These are phyloP conservation scores for Archivesica marissinica DNA, from an alignment of 1,140 invertebrate species.

Conservation along the genomic window DNA sequence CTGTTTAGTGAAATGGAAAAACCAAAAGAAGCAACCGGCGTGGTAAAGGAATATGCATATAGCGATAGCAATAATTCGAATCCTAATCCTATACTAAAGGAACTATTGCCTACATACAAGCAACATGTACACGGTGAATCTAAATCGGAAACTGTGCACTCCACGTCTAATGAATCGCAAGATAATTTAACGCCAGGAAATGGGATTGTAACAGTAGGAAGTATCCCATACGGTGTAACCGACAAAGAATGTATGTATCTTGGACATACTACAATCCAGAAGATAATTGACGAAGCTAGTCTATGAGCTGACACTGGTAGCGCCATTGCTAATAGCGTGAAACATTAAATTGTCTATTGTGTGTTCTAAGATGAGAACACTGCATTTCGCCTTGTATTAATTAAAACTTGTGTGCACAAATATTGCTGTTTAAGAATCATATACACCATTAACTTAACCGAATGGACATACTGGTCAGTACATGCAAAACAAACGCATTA, in stretches of 20 bases:
- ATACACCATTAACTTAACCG: too few species aligned
- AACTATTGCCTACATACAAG: background rate
- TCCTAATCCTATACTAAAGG: background rate
- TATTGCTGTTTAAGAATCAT: too few species aligned
- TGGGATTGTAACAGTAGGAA: slow-evolving; percentile 13
- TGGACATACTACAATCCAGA: slow-evolving; percentile 53
- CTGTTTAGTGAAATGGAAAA: background rate
- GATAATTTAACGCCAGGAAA: background rate
- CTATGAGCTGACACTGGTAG: too few species aligned
- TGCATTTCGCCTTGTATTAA: too few species aligned
- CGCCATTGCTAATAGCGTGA: too few species aligned
- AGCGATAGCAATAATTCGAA: background rate
- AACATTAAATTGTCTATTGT: too few species aligned
- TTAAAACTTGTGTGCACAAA: too few species aligned
- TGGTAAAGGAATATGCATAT: background rate
- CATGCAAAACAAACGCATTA: too few species aligned
- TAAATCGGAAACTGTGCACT: background rate
- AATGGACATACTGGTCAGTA: too few species aligned
- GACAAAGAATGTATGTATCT: slow-evolving; percentile 27
- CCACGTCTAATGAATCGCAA: background rate
- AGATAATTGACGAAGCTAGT: slow-evolving; percentile 39
- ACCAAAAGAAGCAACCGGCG: background rate
- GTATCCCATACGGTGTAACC: background rate
- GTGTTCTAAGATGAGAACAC: too few species aligned
- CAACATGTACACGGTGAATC: too few species aligned